A percentile compares a stretch with the other conserved stretches of the same genome.
These are phyloP conservation scores for Ara ararauna DNA, from an alignment of 2,797 vertebrate species.

Conservation along the genomic window DNA sequence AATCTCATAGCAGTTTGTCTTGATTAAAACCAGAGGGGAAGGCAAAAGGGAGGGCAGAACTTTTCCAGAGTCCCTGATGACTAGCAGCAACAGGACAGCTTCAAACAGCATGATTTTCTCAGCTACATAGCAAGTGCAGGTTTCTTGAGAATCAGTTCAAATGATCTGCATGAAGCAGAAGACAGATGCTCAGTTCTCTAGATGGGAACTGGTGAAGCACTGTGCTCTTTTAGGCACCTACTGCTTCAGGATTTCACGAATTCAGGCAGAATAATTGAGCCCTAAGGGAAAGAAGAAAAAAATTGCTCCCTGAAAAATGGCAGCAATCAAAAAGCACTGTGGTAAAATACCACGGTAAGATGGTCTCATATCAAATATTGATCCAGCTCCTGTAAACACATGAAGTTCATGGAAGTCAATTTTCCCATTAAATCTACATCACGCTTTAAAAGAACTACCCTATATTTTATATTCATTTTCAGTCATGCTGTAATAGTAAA, in stretches of 20 bases:
- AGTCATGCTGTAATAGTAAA: background rate
- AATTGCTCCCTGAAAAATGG: background rate
- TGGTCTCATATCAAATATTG: constrained; percentile 30
- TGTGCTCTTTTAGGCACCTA: background rate
- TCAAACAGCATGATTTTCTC: background rate
- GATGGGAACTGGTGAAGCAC: background rate
- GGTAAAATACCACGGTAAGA: background rate
- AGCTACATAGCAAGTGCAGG: background rate
- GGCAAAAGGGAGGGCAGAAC: background rate
- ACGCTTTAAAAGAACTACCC: background rate
- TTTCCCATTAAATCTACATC: constrained; percentile 8
- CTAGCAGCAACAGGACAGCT: background rate
- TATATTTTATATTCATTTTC: constrained; percentile 13
- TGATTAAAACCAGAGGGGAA: constrained; percentile 9
- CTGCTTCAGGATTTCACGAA: background rate
- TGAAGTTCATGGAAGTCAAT: constrained; percentile 35
- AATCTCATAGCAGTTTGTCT: background rate
- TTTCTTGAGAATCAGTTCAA: background rate
- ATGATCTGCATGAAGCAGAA: background rate
- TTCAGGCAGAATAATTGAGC: constrained; percentile 9
- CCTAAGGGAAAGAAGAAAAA: background rate
- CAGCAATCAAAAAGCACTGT: constrained; percentile 28
- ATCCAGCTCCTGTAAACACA: background rate
- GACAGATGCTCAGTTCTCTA: background rate
- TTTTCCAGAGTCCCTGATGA: background rate